phyloP scores from a whole-genome alignment of 2,797 vertebrate species.

The Silurus lanzhouensis region DNA sequence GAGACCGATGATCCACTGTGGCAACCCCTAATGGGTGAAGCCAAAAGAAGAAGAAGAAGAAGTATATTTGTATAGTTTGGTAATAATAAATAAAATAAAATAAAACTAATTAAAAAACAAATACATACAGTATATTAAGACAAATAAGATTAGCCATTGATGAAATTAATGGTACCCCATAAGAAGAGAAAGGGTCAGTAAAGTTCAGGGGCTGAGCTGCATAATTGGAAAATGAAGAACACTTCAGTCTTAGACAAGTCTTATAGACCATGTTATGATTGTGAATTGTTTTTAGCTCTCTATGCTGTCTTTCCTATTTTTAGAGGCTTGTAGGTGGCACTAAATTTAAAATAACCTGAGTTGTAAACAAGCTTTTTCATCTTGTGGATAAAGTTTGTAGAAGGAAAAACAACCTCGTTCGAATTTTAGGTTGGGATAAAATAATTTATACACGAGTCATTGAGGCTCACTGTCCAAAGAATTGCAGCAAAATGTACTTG shows the following conservation, averaged over 20 bases:
- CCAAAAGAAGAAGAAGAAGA: too few relatives aligned
- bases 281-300: neutral
- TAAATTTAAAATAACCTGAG: neutral
- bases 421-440: neutral
- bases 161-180: neutral
- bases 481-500: neutral
- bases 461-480: neutral
- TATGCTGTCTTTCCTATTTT: neutral
- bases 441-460: constrained; percentile 1
- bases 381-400: neutral
- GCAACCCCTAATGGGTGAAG: too few relatives aligned
- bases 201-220: neutral
- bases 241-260: neutral
- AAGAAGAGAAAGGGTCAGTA: neutral
- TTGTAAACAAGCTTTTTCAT: neutral
- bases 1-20: too few relatives aligned
- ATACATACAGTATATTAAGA: neutral
- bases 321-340: neutral
- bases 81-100: neutral
- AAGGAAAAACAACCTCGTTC: neutral
- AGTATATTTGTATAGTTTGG: neutral
- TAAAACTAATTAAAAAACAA: neutral
- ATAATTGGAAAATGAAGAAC: neutral
- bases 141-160: neutral
- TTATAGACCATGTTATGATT: too few relatives aligned